phyloP scores from a whole-genome alignment of 2,888 invertebrate genomes.

The Cantharis rufa region DNA sequence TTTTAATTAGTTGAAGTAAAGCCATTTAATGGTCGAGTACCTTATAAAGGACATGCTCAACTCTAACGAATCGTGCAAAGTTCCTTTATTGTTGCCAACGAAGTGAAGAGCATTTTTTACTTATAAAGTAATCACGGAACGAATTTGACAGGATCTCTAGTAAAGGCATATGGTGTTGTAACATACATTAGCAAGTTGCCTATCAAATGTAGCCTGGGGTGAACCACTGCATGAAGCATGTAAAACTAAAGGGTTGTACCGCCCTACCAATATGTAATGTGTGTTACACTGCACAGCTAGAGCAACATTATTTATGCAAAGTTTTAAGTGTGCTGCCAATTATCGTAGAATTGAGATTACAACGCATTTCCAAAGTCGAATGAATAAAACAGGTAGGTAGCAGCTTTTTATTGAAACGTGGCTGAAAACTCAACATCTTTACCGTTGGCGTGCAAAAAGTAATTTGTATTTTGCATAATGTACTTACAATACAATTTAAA shows the following conservation, averaged over 20 bases:
- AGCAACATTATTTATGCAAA: constrained; percentile 14
- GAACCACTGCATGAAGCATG: constrained; percentile 51
- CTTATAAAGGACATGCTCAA: not conserved
- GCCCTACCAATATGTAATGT: constrained; percentile 50
- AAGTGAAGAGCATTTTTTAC: not conserved
- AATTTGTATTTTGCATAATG: constrained; percentile 50
- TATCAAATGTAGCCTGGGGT: constrained; percentile 46
- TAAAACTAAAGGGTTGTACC: constrained; percentile 45
- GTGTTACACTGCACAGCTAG: constrained; percentile 36
- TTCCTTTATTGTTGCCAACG: not conserved
- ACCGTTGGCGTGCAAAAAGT: constrained; percentile 43
- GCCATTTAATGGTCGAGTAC: no score
- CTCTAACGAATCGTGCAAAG: not conserved
- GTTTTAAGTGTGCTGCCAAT: constrained; percentile 3
- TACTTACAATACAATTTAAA: constrained; percentile 46
- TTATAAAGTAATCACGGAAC: constrained; percentile 44
- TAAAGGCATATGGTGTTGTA: constrained; percentile 53
- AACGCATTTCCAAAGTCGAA: not conserved
- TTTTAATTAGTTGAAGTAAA: no score
- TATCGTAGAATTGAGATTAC: not conserved
- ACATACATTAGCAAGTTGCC: constrained; percentile 54
- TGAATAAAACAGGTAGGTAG: not conserved
- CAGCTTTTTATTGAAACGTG: not conserved
- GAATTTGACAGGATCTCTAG: constrained; percentile 50
- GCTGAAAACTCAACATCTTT: not conserved